A percentile compares a stretch with the other conserved stretches of the same genome.
Conservation (phyloP, 1,140 invertebrate genomes). For the Panagrolaimus sp. region DNA sequence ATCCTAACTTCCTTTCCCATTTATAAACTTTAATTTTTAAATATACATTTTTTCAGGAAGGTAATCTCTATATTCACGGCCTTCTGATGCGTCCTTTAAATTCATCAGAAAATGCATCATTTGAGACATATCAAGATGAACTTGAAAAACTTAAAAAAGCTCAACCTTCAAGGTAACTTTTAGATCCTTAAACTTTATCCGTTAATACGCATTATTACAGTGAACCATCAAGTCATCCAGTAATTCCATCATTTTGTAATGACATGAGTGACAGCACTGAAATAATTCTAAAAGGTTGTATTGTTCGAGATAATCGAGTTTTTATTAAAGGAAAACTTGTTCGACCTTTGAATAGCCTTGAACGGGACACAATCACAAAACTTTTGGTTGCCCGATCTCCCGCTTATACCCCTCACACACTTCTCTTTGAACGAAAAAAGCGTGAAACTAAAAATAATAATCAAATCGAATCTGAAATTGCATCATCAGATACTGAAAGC, state of each 20-base stretch:
- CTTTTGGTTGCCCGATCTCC: slow-evolving; percentile 10
- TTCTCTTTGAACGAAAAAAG: slow-evolving; percentile 19
- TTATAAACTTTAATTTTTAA: background rate
- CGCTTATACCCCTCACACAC: slow-evolving; percentile 4
- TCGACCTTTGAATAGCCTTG: slow-evolving; percentile 19
- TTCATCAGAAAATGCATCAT: slow-evolving; percentile 4
- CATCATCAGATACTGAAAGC: background rate
- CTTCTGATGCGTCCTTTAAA: slow-evolving; percentile 14
- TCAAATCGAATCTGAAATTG: background rate
- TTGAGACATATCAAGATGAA: slow-evolving; percentile 25
- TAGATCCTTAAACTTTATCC: background rate
- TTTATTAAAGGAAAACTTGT: slow-evolving; percentile 23
- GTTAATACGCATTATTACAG: background rate
- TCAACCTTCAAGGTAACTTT: slow-evolving; percentile 2
- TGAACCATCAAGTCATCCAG: background rate
- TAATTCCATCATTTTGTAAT: slow-evolving; percentile 19
- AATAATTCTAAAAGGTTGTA: slow-evolving; percentile 20
- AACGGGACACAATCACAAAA: slow-evolving; percentile 17
- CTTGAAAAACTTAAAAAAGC: background rate
- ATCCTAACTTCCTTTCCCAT: too few relatives aligned
- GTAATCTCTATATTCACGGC: slow-evolving; percentile 19
- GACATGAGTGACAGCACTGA: slow-evolving; percentile 16
- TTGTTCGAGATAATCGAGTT: slow-evolving; percentile 20
- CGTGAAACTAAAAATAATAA: slow-evolving; percentile 5
- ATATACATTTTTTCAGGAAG: slow-evolving; percentile 12